A percentile compares a stretch with the other conserved stretches of the same genome.
phyloP scores from a whole-genome alignment of 2,888 invertebrate species.

The Diaperis boleti region DNA sequence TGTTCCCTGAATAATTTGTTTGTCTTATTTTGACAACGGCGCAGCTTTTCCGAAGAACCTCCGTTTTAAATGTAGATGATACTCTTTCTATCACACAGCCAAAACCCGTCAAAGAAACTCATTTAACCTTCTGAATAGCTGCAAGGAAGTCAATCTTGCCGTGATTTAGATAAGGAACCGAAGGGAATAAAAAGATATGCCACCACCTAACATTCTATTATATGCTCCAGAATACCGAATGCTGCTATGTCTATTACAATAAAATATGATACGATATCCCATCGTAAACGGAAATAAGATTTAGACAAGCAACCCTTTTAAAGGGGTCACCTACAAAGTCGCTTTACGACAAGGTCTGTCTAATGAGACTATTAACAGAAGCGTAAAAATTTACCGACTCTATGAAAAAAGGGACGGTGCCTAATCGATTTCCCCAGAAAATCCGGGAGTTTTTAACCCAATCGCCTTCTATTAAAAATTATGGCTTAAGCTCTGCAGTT shows the following conservation, averaged over 20 bases:
- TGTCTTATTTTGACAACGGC: slow-evolving; percentile 43
- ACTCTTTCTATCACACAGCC: slow-evolving; percentile 50
- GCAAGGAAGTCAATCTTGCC: slow-evolving; percentile 57
- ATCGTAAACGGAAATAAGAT: slow-evolving; percentile 19
- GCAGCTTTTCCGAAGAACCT: slow-evolving; percentile 24
- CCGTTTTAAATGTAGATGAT: slow-evolving; percentile 55
- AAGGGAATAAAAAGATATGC: slow-evolving; percentile 52
- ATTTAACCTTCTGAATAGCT: slow-evolving; percentile 58
- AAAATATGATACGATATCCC: slow-evolving; percentile 43
- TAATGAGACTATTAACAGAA: slow-evolving; percentile 31
- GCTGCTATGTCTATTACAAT: slow-evolving; percentile 36
- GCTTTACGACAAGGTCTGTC: slow-evolving; percentile 1
- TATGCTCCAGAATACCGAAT: slow-evolving; percentile 29
- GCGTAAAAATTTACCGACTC: slow-evolving; percentile 28
- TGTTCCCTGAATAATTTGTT: slow-evolving; percentile 38
- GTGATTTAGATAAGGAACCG: slow-evolving; percentile 59
- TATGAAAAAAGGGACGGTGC: slow-evolving; percentile 6
- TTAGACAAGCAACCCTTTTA: slow-evolving; percentile 13
- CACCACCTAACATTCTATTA: slow-evolving; percentile 43
- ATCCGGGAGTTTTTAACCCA: background rate
- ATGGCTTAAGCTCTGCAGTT: background rate
- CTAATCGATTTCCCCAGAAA: slow-evolving; percentile 14
- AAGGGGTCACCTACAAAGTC: slow-evolving; percentile 22
- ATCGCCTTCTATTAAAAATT: slow-evolving; percentile 4
- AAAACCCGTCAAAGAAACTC: slow-evolving; percentile 57